phyloP scores from a whole-genome alignment of 1,140 invertebrate species.

The Uloborus diversus region DNA sequence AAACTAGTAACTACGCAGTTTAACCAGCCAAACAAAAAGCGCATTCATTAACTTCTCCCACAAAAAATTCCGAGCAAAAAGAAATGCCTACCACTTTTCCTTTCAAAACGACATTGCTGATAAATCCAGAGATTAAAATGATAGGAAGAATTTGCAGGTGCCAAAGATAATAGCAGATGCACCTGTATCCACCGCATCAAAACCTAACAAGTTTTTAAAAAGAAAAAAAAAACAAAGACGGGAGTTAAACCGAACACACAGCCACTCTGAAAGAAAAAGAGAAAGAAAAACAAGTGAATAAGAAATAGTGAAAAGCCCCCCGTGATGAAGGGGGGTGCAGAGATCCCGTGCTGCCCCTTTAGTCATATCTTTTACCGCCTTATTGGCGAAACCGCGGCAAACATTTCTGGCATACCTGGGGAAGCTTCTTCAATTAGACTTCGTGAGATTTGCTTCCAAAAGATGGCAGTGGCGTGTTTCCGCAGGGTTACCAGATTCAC shows the following conservation, averaged over 20 bases:
- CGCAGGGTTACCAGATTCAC: background rate
- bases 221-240: no score
- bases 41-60: background rate
- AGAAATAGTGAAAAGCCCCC: background rate
- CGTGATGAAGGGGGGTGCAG: background rate
- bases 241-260: no score
- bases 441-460: background rate
- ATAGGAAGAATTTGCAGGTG: background rate
- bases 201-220: background rate
- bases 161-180: background rate
- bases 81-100: no score
- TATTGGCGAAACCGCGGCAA: background rate
- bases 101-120: no score
- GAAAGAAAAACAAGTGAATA: background rate
- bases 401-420: constrained; percentile 5
- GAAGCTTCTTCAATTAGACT: constrained; percentile 18
- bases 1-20: no score
- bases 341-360: background rate
- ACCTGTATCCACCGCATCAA: background rate
- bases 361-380: constrained; percentile 16
- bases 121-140: background rate
- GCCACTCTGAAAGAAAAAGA: no score
- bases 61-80: no score
- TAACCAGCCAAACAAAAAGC: no score
- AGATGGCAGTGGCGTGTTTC: constrained; percentile 2